These are phyloP conservation scores for Drosophila fulvimacula DNA, from an alignment of 2,888 invertebrate genomes.

Conservation along the genomic window DNA sequence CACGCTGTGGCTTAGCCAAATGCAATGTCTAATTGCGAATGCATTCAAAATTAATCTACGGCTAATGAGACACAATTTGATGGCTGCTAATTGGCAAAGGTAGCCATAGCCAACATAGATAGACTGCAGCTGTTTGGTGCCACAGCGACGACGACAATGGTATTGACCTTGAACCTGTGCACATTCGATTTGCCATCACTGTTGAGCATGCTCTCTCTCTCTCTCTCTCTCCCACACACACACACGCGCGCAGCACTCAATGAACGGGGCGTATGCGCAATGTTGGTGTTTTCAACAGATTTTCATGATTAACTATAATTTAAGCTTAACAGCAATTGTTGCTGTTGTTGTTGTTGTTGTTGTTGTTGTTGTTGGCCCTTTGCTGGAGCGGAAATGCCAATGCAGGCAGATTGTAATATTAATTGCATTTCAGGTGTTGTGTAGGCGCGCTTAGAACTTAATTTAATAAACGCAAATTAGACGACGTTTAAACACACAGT, in stretches of 20 bases:
- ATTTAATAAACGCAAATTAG: constrained; percentile 5
- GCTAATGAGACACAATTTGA: constrained; percentile 74
- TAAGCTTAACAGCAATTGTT: constrained; percentile 29
- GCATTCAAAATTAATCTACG: constrained; percentile 72
- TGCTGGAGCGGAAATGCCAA: constrained; percentile 60
- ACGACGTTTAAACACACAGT: not conserved
- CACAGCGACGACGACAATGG: constrained; percentile 26
- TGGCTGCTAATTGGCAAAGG: constrained; percentile 63
- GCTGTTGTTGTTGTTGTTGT: constrained; percentile 5
- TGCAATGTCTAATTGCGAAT: constrained; percentile 64
- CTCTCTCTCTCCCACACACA: not conserved
- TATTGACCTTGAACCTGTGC: constrained; percentile 56
- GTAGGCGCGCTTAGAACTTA: not conserved
- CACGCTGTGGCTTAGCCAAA: constrained; percentile 50
- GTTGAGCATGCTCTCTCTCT: not conserved
- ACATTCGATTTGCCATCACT: constrained; percentile 27
- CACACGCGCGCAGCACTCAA: not conserved
- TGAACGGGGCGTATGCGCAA: constrained; percentile 54
- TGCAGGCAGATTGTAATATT: constrained; percentile 44
- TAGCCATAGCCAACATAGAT: constrained; percentile 14
- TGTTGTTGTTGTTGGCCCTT: constrained; percentile 17
- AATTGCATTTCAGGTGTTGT: constrained; percentile 24
- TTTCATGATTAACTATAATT: constrained; percentile 29
- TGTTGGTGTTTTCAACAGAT: constrained; percentile 19
- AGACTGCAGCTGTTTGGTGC: constrained; percentile 38